Evolutionary conservation across 1,140 invertebrate species (phyloP), one percentile per base, ranked within the genome.

Genomic region (Psilanteris sp.): DNA sequence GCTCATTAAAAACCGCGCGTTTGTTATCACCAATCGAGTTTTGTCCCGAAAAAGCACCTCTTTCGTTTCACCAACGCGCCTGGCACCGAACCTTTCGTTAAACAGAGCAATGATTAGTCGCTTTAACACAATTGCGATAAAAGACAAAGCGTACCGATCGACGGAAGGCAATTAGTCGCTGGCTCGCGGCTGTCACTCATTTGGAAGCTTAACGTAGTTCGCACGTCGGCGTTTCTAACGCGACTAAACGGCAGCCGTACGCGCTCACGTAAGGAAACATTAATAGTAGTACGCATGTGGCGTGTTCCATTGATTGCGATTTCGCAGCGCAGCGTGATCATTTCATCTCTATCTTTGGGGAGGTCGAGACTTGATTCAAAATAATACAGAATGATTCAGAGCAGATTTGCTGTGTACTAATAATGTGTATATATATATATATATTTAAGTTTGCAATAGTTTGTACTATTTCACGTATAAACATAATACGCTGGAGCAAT

Each of bases 241-340:
- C 79, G 54, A 80, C 79, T 80, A 78, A 70, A 27, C 44, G 54
- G 6, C 44, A 8, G 31, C 24, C 4, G 61, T 43, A 57, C 62
- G 43, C 54, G 72, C 61, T 54, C 61, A 18, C 61, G 71, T 61
- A 59, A 55, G 31, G 54, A 55, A 46, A 66, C 52, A 43, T 66
- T 74, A 66, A 74, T 74, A 74, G 70, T 61, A 66, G 70, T 61
- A 66, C 70, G 70, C 70, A 74, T 74, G 70, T 66, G 52, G 54
- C 52, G 52, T 37, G 59, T 73, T 50, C 52, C 59, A 73, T 59
- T 57, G 59, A 73, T 64, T 57, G 36, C 59, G 36, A 59, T 57
- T 27, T 16, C 55, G 32, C 48, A 34, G 26, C 54, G 27, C 11
- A 46, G 34, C 27, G 62, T 7, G 22, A 37, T 46, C 55, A 37